Evolutionary conservation across 2,888 invertebrate species (phyloP).

Genomic region (Morpho helenor): DNA sequence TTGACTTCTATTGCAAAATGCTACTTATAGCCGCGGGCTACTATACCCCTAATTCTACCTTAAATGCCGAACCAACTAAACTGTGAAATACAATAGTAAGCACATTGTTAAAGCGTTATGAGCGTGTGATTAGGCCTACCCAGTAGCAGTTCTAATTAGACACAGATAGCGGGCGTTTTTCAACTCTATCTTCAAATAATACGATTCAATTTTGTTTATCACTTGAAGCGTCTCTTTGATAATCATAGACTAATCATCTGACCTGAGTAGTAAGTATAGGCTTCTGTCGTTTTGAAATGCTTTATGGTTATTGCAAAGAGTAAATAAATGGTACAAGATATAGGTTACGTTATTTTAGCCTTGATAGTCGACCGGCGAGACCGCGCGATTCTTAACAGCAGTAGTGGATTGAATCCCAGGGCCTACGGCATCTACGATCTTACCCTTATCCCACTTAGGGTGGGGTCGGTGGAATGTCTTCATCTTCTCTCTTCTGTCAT

Average conservation of each 20-base stretch:
- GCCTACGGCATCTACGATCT: no score
- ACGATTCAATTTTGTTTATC: constrained; percentile 9
- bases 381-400: no score
- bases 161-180: constrained; percentile 11
- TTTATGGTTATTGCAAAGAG: constrained; percentile 20
- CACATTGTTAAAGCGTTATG: constrained; percentile 30
- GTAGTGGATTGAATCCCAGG: no score
- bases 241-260: constrained; percentile 32
- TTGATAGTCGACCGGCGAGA: background rate
- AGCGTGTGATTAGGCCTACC: constrained; percentile 28
- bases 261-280: constrained; percentile 29
- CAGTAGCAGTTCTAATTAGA: constrained; percentile 23
- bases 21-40: background rate
- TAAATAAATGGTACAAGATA: constrained; percentile 9
- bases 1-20: background rate
- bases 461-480: no score
- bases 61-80: constrained; percentile 24
- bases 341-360: background rate
- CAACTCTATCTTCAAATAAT: constrained; percentile 12
- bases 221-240: constrained; percentile 13
- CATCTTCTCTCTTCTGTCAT: no score
- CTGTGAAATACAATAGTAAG: constrained; percentile 26
- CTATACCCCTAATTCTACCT: constrained; percentile 2
- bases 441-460: no score
- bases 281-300: constrained; percentile 25